These are phyloP conservation scores for Elegia similella DNA, from an alignment of 2,888 invertebrate species.

Conservation along the genomic window DNA sequence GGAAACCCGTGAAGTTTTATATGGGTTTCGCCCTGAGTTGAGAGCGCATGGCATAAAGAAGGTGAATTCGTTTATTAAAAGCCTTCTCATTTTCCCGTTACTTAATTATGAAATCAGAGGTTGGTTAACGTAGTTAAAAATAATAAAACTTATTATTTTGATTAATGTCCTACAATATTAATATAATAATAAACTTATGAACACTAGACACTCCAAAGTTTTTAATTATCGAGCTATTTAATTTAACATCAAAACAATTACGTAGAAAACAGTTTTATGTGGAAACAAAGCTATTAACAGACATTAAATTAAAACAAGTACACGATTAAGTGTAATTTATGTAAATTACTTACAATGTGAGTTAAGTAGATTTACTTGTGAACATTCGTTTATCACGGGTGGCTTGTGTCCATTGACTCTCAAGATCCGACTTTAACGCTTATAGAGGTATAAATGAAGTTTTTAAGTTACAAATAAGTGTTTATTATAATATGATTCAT, in stretches of 20 bases:
- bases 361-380: slow-evolving; percentile 49
- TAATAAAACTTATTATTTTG: too few relatives aligned
- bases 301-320: slow-evolving; percentile 51
- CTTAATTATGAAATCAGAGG: too few relatives aligned
- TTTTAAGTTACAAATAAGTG: too few relatives aligned
- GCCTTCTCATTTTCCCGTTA: too few relatives aligned
- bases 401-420: slow-evolving; percentile 32
- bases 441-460: too few relatives aligned
- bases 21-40: too few relatives aligned
- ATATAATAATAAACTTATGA: slow-evolving; percentile 8
- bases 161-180: background rate
- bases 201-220: slow-evolving; percentile 17
- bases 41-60: too few relatives aligned
- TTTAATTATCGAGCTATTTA: slow-evolving; percentile 16
- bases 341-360: slow-evolving; percentile 44
- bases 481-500: too few relatives aligned
- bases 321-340: slow-evolving; percentile 51
- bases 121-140: too few relatives aligned
- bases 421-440: background rate
- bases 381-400: slow-evolving; percentile 37
- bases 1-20: too few relatives aligned
- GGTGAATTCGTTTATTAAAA: too few relatives aligned
- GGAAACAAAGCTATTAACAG: slow-evolving; percentile 44
- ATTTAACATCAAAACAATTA: slow-evolving; percentile 18
- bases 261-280: slow-evolving; percentile 29